A percentile compares a stretch with the other conserved stretches of the same genome.
Evolutionary conservation across 2,797 vertebrate genomes (phyloP).

Genomic region (Pagetopsis macropterus): DNA sequence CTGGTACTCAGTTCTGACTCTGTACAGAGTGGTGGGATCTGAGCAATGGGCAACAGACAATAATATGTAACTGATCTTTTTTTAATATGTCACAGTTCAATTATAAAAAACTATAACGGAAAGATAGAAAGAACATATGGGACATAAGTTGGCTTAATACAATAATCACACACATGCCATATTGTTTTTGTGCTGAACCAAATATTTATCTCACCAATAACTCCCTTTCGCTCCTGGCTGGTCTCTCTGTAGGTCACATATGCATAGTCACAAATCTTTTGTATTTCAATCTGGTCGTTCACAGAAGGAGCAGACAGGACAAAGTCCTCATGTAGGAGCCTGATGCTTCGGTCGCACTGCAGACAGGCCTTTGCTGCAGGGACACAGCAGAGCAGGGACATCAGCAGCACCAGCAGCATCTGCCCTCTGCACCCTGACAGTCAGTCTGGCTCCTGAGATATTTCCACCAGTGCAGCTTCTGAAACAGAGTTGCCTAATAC

Average conservation of each 20-base stretch:
- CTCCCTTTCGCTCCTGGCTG: constrained; percentile 54
- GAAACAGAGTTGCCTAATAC: constrained; percentile 29
- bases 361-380: constrained; percentile 67
- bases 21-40: constrained; percentile 82
- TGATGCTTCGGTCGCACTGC: constrained; percentile 77
- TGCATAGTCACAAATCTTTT: constrained; percentile 63
- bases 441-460: constrained; percentile 13
- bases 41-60: constrained; percentile 11
- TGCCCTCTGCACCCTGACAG: constrained; percentile 3
- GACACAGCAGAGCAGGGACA: constrained; percentile 50
- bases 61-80: neutral
- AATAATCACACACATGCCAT: neutral
- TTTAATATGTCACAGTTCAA: neutral
- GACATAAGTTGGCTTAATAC: neutral
- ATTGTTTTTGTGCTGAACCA: neutral
- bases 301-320: constrained; percentile 54
- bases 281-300: constrained; percentile 60
- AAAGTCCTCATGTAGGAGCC: constrained; percentile 69
- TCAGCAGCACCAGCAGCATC: constrained; percentile 44
- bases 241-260: constrained; percentile 66
- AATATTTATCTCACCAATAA: constrained; percentile 75
- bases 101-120: neutral
- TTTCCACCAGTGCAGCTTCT: constrained; percentile 16
- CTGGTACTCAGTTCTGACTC: constrained; percentile 79
- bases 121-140: neutral